These are phyloP conservation scores for Gymnothorax reevesii DNA, from an alignment of 2,797 vertebrate species.

Conservation along the genomic window DNA sequence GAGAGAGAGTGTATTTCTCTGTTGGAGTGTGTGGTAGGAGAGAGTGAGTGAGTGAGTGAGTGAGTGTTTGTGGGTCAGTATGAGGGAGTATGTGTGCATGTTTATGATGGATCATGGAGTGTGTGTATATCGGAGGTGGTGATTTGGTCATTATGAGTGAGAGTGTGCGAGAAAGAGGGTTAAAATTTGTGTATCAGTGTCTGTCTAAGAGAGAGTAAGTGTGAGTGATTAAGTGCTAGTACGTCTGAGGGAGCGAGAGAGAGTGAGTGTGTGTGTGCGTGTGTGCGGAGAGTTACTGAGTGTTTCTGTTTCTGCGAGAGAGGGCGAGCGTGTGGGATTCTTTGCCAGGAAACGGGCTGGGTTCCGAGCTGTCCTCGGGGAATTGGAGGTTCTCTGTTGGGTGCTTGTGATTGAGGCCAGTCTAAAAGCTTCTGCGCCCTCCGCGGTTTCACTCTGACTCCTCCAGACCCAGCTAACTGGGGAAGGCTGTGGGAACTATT, in stretches of 20 bases:
- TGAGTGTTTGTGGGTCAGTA: background rate
- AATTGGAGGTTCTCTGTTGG: background rate
- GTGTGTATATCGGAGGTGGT: slow-evolving; percentile 13
- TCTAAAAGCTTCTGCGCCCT: background rate
- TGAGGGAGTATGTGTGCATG: background rate
- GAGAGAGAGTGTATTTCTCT: background rate
- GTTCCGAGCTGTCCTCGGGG: background rate
- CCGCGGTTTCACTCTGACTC: background rate
- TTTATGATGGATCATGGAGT: background rate
- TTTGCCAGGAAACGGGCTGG: slow-evolving; percentile 40
- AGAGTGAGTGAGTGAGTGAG: slow-evolving; percentile 15
- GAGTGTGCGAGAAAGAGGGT: background rate
- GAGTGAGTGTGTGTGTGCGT: slow-evolving; percentile 33
- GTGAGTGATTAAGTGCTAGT: background rate
- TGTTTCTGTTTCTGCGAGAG: slow-evolving; percentile 46
- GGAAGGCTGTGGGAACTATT: background rate
- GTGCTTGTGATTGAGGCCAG: background rate
- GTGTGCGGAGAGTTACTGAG: slow-evolving; percentile 19
- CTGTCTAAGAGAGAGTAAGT: background rate
- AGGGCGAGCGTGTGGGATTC: slow-evolving; percentile 30
- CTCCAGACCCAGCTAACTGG: background rate
- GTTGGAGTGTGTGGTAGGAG: background rate
- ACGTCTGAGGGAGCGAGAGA: background rate
- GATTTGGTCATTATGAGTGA: background rate
- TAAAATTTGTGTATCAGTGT: background rate